These are phyloP conservation scores for Ophion ventricosus DNA, from an alignment of 2,888 invertebrate genomes.

Conservation along the genomic window DNA sequence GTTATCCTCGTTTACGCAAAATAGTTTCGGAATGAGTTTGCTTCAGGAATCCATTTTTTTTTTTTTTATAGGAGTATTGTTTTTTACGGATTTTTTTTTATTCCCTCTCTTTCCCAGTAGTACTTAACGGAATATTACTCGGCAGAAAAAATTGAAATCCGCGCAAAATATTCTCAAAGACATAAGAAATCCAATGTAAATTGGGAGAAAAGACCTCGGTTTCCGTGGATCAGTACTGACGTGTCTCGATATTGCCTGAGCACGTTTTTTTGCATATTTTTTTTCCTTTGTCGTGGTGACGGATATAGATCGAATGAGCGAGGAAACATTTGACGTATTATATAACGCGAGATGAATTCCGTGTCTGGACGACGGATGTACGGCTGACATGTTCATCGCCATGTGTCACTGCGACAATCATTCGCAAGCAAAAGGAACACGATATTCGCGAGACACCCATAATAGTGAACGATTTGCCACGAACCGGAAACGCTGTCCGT, in stretches of 20 bases:
- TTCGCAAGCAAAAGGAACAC: conserved; percentile 37
- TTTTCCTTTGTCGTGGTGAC: background rate
- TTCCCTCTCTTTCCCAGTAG: too few relatives aligned
- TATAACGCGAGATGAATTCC: conserved; percentile 35
- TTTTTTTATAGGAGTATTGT: too few relatives aligned
- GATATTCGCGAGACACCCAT: conserved; percentile 16
- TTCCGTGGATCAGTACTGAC: too few relatives aligned
- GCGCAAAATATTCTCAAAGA: too few relatives aligned
- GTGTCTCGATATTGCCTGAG: background rate
- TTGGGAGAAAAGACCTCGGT: too few relatives aligned
- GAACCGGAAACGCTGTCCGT: conserved; percentile 37
- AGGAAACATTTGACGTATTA: conserved; percentile 32
- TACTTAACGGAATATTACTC: too few relatives aligned
- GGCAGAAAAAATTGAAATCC: too few relatives aligned
- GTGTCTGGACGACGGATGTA: conserved; percentile 47
- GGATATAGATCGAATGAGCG: conserved; percentile 7
- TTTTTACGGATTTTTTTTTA: too few relatives aligned
- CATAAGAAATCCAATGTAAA: too few relatives aligned
- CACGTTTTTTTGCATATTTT: background rate
- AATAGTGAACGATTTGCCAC: conserved; percentile 10
- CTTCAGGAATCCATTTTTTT: too few relatives aligned
- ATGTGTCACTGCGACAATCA: conserved; percentile 39
- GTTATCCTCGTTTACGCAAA: too few relatives aligned
- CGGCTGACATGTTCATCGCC: conserved; percentile 47
- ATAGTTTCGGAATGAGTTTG: too few relatives aligned